Evolutionary conservation across 2,797 vertebrate species (phyloP), one percentile per base, ranked within the genome.

Genomic region (Chloroceryle amazona): DNA sequence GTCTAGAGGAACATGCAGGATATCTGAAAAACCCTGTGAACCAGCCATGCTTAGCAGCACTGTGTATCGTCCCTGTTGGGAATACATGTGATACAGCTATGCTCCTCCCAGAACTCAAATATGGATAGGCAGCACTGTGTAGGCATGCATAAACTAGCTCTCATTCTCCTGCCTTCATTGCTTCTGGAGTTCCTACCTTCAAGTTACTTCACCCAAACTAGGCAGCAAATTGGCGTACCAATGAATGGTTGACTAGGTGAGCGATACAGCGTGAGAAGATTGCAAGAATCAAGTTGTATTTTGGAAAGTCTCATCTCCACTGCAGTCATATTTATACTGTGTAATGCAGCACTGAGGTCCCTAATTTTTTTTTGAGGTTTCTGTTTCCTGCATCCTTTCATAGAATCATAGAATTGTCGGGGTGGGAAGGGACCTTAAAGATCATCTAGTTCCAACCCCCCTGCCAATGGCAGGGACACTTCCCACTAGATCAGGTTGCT

Each of bases 141-240:
- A 61, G 49, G 46, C 20, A 11, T 15, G 71, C 13, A 79, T 20
- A 68, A 84, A 44, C 10, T 44, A 66, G 31, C 28, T 94, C 55
- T 29, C 5, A 0, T 26, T 88, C 63, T 70, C 21, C 47, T 70
- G 39, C 42, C 22, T 93, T 80, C 63, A 5, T 4, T 8, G 41
- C n/a, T 37, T 39, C 54, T n/a, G 3, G 23, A 52, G 13, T 20
- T 66, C 63, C 26, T 62, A 11, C 47, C 23, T 83, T 63, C 29
- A 25, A 31, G 19, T 73, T 62, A 22, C 62, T 73, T 62, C 18
- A 35, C 41, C 39, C 65, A 57, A 78, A 58, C 22, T 7, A 65
- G 6, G 33, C 51, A 55, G 49, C 16, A 11, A 54, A 3, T 3
- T 9, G 10, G 5, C 1, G 2, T 29, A 29, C 15, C 0, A 7